Evolutionary conservation across 2,797 vertebrate species (phyloP).

Genomic region (Uromys caudimaculatus): DNA sequence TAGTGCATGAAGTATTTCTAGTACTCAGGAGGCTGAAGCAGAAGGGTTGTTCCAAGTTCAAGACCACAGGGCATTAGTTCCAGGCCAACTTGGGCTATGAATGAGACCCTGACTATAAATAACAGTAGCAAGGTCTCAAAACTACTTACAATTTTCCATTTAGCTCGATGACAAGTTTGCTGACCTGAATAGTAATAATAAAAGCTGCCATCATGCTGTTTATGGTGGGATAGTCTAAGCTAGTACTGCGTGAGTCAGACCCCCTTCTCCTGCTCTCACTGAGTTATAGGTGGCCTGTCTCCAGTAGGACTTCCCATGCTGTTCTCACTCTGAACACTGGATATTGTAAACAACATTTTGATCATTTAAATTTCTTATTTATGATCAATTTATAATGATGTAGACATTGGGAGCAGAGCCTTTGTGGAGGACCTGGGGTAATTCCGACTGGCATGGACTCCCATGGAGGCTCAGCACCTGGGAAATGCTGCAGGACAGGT

Average conservation of each 20-base stretch:
- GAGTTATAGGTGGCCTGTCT: background rate
- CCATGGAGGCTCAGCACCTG: slow-evolving; percentile 9
- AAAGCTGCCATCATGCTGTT: background rate
- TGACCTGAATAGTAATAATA: background rate
- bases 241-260: background rate
- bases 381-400: slow-evolving; percentile 24
- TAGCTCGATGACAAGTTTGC: slow-evolving; percentile 46
- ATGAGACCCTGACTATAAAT: background rate
- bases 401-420: background rate
- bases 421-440: background rate
- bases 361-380: background rate
- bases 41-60: background rate
- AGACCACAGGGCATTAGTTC: background rate
- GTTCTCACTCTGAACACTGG: slow-evolving; percentile 21
- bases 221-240: background rate
- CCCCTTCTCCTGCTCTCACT: background rate
- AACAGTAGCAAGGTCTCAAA: background rate
- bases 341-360: background rate
- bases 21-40: background rate
- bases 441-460: slow-evolving; percentile 25
- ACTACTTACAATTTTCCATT: slow-evolving; percentile 1
- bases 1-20: background rate
- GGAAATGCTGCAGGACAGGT: background rate
- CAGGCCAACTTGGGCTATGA: background rate
- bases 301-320: background rate